Evolutionary conservation across 2,888 invertebrate genomes (phyloP).

Genomic region (Rhingia rostrata): DNA sequence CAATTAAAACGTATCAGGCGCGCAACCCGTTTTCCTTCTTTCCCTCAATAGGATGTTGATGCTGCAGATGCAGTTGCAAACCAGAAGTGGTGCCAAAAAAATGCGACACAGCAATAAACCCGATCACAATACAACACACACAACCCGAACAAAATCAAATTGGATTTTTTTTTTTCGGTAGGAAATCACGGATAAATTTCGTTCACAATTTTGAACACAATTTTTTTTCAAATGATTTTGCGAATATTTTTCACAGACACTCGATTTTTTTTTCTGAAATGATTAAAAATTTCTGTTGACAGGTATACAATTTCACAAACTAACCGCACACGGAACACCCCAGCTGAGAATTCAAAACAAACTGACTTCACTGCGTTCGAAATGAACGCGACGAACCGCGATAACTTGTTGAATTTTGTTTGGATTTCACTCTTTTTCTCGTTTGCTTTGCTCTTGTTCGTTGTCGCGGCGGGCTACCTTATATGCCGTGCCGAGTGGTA

Average conservation of each 20-base stretch:
- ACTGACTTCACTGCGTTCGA: constrained; percentile 34
- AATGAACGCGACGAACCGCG: constrained; percentile 47
- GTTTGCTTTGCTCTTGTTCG: not conserved
- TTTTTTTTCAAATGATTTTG: not conserved
- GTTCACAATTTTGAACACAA: not conserved
- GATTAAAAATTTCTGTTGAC: not conserved
- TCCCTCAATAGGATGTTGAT: not conserved
- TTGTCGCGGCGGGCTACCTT: not conserved
- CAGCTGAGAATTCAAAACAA: constrained; percentile 52
- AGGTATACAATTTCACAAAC: not conserved
- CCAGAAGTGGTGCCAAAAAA: constrained; percentile 22
- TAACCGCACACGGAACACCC: constrained; percentile 12
- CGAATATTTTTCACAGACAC: constrained; percentile 11
- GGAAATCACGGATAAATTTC: constrained; percentile 4
- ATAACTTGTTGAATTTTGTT: constrained; percentile 63
- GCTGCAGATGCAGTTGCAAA: constrained; percentile 35
- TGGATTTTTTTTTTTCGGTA: not conserved
- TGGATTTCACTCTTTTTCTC: constrained; percentile 2
- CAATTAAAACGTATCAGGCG: not conserved
- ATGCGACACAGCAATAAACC: constrained; percentile 29
- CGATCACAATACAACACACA: constrained; percentile 22
- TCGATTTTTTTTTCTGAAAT: not conserved
- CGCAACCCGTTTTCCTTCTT: constrained; percentile 41
- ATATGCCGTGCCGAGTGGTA: not conserved
- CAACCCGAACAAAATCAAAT: constrained; percentile 2